Base-by-base conservation (phyloP, 2,888 invertebrate species). In the Lepas anatifera region DNA sequence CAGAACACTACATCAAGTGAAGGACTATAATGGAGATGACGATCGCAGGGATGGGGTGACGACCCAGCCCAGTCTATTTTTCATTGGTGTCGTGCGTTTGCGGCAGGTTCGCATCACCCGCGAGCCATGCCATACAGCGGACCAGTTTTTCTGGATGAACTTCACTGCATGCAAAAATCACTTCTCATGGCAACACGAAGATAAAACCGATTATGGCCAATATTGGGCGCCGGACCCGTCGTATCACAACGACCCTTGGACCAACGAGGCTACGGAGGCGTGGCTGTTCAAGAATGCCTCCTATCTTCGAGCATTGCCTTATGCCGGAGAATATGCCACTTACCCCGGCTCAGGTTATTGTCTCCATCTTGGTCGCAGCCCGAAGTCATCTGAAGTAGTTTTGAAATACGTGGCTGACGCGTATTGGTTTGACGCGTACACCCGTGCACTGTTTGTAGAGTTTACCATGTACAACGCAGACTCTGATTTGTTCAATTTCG, bases 391-490 rank as follows among this genome's bases (percentile, higher is more conserved):
- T 1, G 52, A 63, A 35, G 27, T 69, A 10, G 63, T 72, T 1
- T 29, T 72, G 46, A 27, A 71, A 29, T 73, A 75, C 35, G 75
- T 83, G 39, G 75, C 79, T 71, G 70, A 75, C 4, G 76, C 79
- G 43, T 74, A 76, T 13, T 83, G 83, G 83, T 77, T 83, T n/a
- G 82, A 83, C 72, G 75, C 76, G 71, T 77, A 79, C 72, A 83
- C 83, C 3, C 72, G 83, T 70, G 83, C 83, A 2, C 77, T 84
- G 13, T 80, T 83, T 72, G 77, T 83, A 25, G 83, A 84, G 73
- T 82, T 84, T 74, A 81, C 83, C 0, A 78, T 80, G 39, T 84
- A 83, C 75, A 84, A 83, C 71, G 78, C 78, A 16, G 71, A 72
- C 46, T 43, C 48, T 16, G 71, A 72, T 27, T 22, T 72, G 7